Percentiles rank a stretch among this genome's conserved stretches.
These are phyloP conservation scores for Andrena chrysosceles DNA, from an alignment of 2,888 invertebrate genomes.

Conservation along the genomic window DNA sequence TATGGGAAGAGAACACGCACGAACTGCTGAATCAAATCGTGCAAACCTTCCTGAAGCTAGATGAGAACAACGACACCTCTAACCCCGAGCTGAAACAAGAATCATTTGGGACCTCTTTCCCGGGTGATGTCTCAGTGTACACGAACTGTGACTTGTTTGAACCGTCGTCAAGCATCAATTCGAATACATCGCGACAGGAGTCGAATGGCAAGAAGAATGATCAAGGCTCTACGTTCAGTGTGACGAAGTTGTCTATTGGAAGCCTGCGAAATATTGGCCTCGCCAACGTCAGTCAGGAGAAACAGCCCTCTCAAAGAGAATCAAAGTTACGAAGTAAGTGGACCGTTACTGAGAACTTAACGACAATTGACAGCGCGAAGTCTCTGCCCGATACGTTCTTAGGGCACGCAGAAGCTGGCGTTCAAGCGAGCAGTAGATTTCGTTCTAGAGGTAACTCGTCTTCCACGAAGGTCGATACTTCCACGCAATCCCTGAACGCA, in stretches of 20 bases:
- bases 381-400: constrained; percentile 63
- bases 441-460: constrained; percentile 61
- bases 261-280: constrained; percentile 30
- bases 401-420: constrained; percentile 57
- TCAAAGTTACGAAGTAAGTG: constrained; percentile 80
- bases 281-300: constrained; percentile 45
- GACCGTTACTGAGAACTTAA: constrained; percentile 79
- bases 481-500: constrained; percentile 76
- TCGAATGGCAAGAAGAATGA: constrained; percentile 13
- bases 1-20: constrained; percentile 78
- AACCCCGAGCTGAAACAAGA: constrained; percentile 63
- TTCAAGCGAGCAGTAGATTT: constrained; percentile 57
- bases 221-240: constrained; percentile 8
- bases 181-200: constrained; percentile 32
- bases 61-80: constrained; percentile 56
- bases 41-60: constrained; percentile 75
- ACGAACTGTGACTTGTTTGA: constrained; percentile 72
- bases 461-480: constrained; percentile 43
- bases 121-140: constrained; percentile 81
- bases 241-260: constrained; percentile 3
- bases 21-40: constrained; percentile 76
- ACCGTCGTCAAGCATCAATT: constrained; percentile 52
- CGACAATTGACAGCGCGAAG: constrained; percentile 62
- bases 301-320: constrained; percentile 73
- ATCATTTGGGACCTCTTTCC: constrained; percentile 73